Evolutionary conservation across 2,888 invertebrate species (phyloP).

Genomic region (Diarsia mendica): DNA sequence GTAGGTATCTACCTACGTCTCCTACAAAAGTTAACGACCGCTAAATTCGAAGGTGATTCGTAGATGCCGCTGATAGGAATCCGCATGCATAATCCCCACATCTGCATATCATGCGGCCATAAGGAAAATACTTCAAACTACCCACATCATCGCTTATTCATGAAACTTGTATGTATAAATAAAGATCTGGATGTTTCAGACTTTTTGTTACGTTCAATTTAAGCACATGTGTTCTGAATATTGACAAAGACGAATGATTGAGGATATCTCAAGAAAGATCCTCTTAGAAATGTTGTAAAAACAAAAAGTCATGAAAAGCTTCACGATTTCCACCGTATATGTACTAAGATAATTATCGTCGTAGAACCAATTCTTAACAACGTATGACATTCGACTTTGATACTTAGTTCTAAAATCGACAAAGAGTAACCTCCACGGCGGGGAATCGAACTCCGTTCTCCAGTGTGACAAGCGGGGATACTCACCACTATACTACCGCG

Average conservation of each 20-base stretch:
- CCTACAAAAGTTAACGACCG: slow-evolving; percentile 66
- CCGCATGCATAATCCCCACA: slow-evolving; percentile 72
- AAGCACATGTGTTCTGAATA: slow-evolving; percentile 16
- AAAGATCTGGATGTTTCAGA: slow-evolving; percentile 31
- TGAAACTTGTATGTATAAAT: slow-evolving; percentile 52
- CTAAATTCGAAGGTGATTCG: slow-evolving; percentile 81
- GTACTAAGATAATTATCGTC: neutral
- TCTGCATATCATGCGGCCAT: slow-evolving; percentile 47
- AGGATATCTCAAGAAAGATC: neutral
- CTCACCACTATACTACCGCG: slow-evolving; percentile 90
- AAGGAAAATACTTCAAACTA: slow-evolving; percentile 56
- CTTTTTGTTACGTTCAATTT: neutral
- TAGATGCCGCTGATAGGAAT: slow-evolving; percentile 69
- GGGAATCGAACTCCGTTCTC: slow-evolving; percentile 90
- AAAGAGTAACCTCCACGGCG: slow-evolving; percentile 71
- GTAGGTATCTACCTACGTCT: slow-evolving; percentile 11
- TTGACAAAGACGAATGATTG: neutral
- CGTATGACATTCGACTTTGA: neutral
- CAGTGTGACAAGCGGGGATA: slow-evolving; percentile 90
- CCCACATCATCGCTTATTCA: slow-evolving; percentile 55
- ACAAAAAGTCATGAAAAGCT: neutral
- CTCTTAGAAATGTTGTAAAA: neutral
- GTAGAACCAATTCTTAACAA: neutral
- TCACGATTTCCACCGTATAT: neutral
- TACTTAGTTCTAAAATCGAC: no score